phyloP scores from a whole-genome alignment of 2,797 vertebrate species.

The Thalassophryne amazonica region DNA sequence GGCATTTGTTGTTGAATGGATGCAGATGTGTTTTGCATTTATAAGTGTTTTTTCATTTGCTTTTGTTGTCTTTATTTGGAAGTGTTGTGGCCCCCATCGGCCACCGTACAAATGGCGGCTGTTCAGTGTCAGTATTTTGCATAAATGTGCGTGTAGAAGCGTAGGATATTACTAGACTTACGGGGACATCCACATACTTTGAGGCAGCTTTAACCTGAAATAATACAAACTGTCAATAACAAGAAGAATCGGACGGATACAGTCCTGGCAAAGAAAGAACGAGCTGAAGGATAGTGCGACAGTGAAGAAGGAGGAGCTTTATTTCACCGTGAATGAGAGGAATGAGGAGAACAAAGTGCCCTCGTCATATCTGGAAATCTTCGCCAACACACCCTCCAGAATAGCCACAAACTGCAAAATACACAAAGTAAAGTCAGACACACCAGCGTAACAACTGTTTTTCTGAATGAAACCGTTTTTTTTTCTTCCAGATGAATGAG shows the following conservation, averaged over 20 bases:
- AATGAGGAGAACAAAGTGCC: slow-evolving; percentile 99
- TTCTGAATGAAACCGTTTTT: no score
- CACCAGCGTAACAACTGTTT: no score
- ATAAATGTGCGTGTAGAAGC: background rate
- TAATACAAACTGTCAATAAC: slow-evolving; percentile 43
- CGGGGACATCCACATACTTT: slow-evolving; percentile 99
- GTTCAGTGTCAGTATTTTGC: background rate
- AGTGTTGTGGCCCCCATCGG: no score
- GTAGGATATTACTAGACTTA: slow-evolving; percentile 79
- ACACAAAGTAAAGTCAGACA: background rate
- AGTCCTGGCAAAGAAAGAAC: background rate
- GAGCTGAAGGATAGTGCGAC: no score
- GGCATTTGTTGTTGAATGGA: no score
- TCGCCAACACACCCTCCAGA: slow-evolving; percentile 95
- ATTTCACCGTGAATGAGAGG: slow-evolving; percentile 97
- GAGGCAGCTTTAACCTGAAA: slow-evolving; percentile 98
- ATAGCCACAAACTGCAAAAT: slow-evolving; percentile 91
- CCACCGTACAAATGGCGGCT: no score
- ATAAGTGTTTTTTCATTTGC: no score
- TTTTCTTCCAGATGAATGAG: background rate
- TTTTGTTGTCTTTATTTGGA: no score
- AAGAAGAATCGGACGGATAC: background rate
- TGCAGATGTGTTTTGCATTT: no score
- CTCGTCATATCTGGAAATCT: slow-evolving; percentile 98
- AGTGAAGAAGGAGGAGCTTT: background rate